These are phyloP conservation scores for Petrocephalus zakoni DNA, from an alignment of 2,113 vertebrate genomes.

Conservation along the genomic window DNA sequence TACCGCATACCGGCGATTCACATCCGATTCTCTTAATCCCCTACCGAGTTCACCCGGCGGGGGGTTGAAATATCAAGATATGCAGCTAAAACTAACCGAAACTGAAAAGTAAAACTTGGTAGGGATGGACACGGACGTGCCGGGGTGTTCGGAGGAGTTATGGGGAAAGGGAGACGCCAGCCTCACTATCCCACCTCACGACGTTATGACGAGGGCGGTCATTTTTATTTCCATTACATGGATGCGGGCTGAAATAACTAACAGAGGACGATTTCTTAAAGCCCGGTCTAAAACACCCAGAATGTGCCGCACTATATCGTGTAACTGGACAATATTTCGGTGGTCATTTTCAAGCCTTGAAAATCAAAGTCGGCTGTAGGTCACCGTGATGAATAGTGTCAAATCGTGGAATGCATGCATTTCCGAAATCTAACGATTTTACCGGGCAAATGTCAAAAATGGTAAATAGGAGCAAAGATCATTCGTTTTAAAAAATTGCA, in stretches of 20 bases:
- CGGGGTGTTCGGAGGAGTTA: not conserved
- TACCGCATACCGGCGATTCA: not conserved
- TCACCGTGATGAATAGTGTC: slow-evolving; percentile 1
- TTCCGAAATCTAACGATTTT: not conserved
- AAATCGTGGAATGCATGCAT: not conserved
- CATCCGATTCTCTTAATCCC: not conserved
- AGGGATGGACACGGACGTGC: not conserved
- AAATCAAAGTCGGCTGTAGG: slow-evolving; percentile 16
- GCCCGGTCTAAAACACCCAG: not conserved
- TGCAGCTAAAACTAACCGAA: not conserved
- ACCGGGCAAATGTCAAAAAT: not conserved
- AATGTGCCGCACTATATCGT: not conserved
- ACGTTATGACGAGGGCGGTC: not conserved
- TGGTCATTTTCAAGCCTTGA: not conserved
- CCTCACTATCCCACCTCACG: not conserved
- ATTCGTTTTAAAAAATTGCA: not conserved
- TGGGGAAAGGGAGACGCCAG: not conserved
- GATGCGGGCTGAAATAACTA: not conserved
- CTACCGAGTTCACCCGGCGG: not conserved
- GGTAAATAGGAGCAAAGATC: not conserved
- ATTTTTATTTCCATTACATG: slow-evolving; percentile 13
- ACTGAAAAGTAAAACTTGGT: not conserved
- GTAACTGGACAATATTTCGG: not conserved
- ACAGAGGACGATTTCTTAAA: not conserved
- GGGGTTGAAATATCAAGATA: not conserved